Evolutionary conservation across 2,888 invertebrate species (phyloP), one percentile per base, ranked within the genome.

Genomic region (Ectobius pallidus): DNA sequence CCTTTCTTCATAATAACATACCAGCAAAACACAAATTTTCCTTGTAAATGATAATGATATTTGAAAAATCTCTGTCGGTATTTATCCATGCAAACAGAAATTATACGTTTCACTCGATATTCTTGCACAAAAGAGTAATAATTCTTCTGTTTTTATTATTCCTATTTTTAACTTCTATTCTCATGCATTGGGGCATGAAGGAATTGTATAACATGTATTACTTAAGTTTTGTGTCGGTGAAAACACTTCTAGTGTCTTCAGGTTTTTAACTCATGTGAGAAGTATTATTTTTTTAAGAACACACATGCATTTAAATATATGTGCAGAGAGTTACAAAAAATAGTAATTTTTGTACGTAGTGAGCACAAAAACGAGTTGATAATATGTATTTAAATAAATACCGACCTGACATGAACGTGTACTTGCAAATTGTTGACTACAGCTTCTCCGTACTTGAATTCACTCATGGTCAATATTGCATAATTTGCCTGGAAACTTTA

Each of bases 71-170:
- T n/a, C 30, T 58, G 58, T 16, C 58, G 58, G 58, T 58, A 58
- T 32, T 58, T 58, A 58, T 52, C 52, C 52, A 52, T 58, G 58
- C 58, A 58, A 58, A 58, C 58, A 58, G 6, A 58, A 58, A 58
- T 58, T 58, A 58, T 16, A 58, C 27, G 58, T 30, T 58, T 25
- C 30, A 58, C 27, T 30, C 27, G n/a, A 14, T 30, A 30, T 58
- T 58, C 58, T 58, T 58, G 58, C 58, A 58, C 58, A 58, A 58
- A 58, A 30, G 58, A 32, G 58, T n/a, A 11, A 58, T 16, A 32
- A 30, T n/a, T 58, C n/a, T 25, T 30, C 16, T 30, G 25, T 58
- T 32, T 58, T 9, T 4, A 58, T 14, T 14, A 52, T 25, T 9
- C 14, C 52, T 22, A 25, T 18, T 22, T 25, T 39, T 39, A 46